Percentiles rank a stretch among this genome's conserved stretches.
phyloP scores from a whole-genome alignment of 2,888 invertebrate species.

The Drosophila kuntzei region DNA sequence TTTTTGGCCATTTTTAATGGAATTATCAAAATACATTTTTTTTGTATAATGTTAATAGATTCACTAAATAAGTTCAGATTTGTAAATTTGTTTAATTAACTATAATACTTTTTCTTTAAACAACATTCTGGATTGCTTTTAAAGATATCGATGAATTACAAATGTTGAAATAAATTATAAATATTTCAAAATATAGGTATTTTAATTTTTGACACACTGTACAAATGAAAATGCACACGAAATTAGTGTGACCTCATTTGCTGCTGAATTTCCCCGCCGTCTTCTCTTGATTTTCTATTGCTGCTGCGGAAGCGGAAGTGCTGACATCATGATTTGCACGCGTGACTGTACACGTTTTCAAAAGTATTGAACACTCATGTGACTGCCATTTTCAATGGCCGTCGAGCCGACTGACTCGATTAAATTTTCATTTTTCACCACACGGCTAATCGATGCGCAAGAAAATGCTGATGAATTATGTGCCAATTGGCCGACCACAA shows the following conservation, averaged over 20 bases:
- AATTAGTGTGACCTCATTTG: conserved; percentile 71
- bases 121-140: not conserved
- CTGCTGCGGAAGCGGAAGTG: conserved; percentile 74
- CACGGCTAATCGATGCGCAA: conserved; percentile 58
- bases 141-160: not conserved
- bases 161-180: not conserved
- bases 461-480: conserved; percentile 48
- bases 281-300: conserved; percentile 21
- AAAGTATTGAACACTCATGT: conserved; percentile 57
- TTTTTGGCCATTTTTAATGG: too few species aligned
- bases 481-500: conserved; percentile 17
- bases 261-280: not conserved
- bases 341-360: conserved; percentile 71
- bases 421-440: conserved; percentile 59
- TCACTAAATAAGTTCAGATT: too few species aligned
- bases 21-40: too few species aligned
- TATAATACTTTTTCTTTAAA: too few species aligned
- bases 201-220: conserved; percentile 17
- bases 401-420: conserved; percentile 49
- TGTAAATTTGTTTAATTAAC: too few species aligned
- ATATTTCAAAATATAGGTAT: not conserved
- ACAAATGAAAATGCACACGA: conserved; percentile 58
- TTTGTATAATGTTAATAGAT: too few species aligned
- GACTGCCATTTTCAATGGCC: conserved; percentile 66
- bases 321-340: conserved; percentile 79